A percentile compares a stretch with the other conserved stretches of the same genome.
phyloP scores from a whole-genome alignment of 2,797 vertebrate genomes.

The Lacerta agilis region DNA sequence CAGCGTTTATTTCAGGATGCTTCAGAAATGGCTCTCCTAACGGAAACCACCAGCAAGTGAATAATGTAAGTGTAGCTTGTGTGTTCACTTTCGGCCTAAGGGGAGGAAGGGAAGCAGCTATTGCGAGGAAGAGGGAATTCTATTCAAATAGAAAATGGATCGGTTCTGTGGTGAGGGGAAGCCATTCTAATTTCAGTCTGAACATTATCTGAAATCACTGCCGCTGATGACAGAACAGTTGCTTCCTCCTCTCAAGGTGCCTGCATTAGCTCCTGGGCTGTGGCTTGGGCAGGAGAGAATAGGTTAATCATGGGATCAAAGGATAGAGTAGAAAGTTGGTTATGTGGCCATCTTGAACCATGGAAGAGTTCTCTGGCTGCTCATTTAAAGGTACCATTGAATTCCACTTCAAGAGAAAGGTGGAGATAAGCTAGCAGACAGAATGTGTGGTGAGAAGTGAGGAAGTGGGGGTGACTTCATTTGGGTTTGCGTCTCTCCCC shows the following conservation, averaged over 20 bases:
- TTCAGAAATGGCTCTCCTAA: background rate
- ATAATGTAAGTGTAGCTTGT: constrained; percentile 3
- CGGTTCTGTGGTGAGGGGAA: no score
- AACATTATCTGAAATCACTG: constrained; percentile 32
- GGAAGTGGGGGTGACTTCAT: background rate
- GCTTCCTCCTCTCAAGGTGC: background rate
- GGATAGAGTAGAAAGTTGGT: background rate
- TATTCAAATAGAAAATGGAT: no score
- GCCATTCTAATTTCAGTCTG: no score
- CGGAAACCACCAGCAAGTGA: background rate
- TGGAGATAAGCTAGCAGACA: background rate
- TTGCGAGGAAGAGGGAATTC: background rate
- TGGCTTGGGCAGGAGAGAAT: background rate
- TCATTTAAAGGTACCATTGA: background rate
- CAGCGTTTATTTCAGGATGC: background rate
- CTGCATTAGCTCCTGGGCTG: background rate
- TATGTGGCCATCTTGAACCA: background rate
- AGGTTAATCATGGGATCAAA: background rate
- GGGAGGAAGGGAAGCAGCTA: background rate
- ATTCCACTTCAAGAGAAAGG: background rate
- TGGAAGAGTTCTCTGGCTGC: background rate
- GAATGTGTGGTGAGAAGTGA: no score
- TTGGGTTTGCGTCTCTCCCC: background rate
- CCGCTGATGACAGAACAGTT: constrained; percentile 19
- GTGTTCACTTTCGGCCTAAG: background rate